A percentile compares a stretch with the other conserved stretches of the same genome.
phyloP scores from a whole-genome alignment of 2,113 vertebrate species.

The Lophura nycthemera region DNA sequence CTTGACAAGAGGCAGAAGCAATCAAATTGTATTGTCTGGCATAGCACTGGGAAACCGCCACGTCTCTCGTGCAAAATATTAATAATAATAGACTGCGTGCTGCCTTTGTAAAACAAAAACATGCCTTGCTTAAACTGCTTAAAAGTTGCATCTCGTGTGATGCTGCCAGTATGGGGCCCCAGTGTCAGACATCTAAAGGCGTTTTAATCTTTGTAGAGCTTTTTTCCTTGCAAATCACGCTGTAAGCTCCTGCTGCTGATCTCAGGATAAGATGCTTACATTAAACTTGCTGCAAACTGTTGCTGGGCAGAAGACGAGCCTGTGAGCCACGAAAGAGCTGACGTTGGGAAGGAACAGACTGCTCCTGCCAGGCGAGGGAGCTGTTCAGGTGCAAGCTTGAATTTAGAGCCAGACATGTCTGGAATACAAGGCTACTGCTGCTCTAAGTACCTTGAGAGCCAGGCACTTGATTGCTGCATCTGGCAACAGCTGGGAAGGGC shows the following conservation, averaged over 20 bases:
- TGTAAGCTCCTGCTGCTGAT: constrained; percentile 31
- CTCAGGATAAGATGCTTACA: constrained; percentile 14
- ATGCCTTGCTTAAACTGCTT: constrained; percentile 20
- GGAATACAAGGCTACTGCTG: not conserved
- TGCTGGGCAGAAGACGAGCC: constrained; percentile 38
- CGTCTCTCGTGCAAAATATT: constrained; percentile 63
- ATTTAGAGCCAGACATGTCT: not conserved
- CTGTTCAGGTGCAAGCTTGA: not conserved
- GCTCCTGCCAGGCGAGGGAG: constrained; percentile 25
- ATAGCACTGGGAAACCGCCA: constrained; percentile 28
- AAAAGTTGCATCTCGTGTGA: constrained; percentile 34
- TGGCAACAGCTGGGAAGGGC: not conserved
- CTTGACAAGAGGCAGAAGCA: constrained; percentile 67
- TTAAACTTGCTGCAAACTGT: constrained; percentile 43
- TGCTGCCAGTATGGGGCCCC: not conserved
- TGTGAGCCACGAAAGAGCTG: not conserved
- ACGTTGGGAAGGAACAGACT: not conserved
- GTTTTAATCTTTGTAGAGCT: constrained; percentile 60
- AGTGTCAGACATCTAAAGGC: constrained; percentile 44
- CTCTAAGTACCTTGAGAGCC: not conserved
- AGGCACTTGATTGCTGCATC: not conserved
- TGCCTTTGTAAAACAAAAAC: constrained; percentile 47
- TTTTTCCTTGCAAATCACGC: constrained; percentile 42
- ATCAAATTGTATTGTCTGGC: constrained; percentile 77
- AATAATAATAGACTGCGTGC: constrained; percentile 62